Base-by-base conservation (phyloP, 2,113 vertebrate genomes). In the Uropsilus gracilis region DNA sequence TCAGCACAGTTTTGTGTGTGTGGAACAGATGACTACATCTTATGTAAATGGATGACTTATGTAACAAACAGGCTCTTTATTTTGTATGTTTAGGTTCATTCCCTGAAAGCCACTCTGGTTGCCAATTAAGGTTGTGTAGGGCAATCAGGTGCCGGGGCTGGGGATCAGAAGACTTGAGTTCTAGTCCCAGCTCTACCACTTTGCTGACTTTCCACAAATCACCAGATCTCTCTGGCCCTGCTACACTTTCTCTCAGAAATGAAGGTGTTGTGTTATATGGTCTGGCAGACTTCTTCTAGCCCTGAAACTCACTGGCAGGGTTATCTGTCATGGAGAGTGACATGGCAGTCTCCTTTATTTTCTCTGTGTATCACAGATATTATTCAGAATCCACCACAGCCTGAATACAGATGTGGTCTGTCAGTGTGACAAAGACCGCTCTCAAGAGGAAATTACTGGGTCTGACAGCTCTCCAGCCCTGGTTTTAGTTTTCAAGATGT, bases 361-460 rank as follows among this genome's bases (percentile, higher is more conserved):
- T 91, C 89, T 57, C 64, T 63, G 78, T 13, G 10, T 90, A 12
- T 71, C 92, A 59, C 84, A 83, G 92, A 78, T 82, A 86, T 82
- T 92, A 78, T 89, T 94, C 94, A 85, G 81, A 93, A 77, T 55
- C 89, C 50, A 88, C 84, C 37, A 10, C 76, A n/a, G 48, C 63
- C 26, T 91, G 96, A 94, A 97, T 94, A 93, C 91, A 97, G 95
- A 96, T 97, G 93, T 87, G 89, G 78, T 77, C 95, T 96, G 93
- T 96, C 96, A 63, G 39, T 68, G 80, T 86, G 85, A 91, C 93
- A 94, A 68, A 94, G 89, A 83, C 89, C 39, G 88, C 92, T 96
- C 97, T 94, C 76, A 24, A 59, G 87, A 97, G 81, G 90, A 93
- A 88, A 89, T 90, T 22, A 59, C 77, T 61, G 50, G 87, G 68